Conservation (phyloP, 2,797 vertebrate species). For the Phrynocephalus vlangalii region DNA sequence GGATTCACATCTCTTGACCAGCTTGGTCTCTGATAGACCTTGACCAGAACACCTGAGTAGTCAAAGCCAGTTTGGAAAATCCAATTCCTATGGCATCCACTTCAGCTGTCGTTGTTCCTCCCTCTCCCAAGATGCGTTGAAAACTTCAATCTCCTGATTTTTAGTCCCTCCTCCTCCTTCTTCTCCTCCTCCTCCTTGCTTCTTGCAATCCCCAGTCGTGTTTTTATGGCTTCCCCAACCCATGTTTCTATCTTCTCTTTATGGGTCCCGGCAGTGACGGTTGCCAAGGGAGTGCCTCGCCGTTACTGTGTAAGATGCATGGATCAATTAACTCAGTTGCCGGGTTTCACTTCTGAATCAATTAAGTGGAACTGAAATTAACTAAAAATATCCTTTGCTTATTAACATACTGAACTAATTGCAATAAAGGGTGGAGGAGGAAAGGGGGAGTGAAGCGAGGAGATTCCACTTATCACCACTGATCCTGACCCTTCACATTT, state of each 20-base stretch:
- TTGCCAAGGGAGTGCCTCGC: conserved; percentile 69
- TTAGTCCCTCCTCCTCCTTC: not conserved
- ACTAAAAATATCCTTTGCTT: conserved; percentile 75
- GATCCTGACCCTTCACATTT: conserved; percentile 55
- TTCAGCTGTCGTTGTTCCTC: not conserved
- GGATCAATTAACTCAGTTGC: conserved; percentile 74
- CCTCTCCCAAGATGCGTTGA: not conserved
- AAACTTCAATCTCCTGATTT: fast-evolving
- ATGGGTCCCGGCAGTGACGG: conserved; percentile 59
- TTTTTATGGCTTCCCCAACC: conserved; percentile 48
- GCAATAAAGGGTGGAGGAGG: conserved; percentile 59
- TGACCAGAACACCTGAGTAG: too few species aligned
- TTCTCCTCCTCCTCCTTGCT: not conserved
- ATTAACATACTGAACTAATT: conserved; percentile 74
- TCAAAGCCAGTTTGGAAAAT: not conserved
- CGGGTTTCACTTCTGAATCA: conserved; percentile 73
- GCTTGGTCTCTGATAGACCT: too few species aligned
- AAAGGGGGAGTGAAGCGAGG: conserved; percentile 1
- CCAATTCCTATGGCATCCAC: not conserved
- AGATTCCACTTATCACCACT: conserved; percentile 55
- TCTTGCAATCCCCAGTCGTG: conserved; percentile 16
- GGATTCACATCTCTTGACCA: too few species aligned
- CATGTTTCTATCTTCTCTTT: conserved; percentile 54
- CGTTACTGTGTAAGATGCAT: conserved; percentile 59
- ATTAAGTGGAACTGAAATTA: conserved; percentile 74